Conservation (phyloP, 2,113 vertebrate species). For the Misgurnus anguillicaudatus region DNA sequence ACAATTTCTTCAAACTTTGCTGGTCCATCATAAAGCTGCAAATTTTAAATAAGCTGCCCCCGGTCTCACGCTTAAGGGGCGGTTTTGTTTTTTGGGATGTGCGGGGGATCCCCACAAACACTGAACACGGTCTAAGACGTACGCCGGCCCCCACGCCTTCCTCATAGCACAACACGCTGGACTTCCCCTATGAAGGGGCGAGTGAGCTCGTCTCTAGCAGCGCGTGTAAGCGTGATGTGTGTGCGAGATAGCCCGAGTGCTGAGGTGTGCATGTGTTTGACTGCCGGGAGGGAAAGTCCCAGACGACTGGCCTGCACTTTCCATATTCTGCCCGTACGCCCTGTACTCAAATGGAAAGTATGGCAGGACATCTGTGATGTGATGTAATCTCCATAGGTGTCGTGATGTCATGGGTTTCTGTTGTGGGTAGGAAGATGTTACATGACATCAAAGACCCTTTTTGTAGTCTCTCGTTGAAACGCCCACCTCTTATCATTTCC, state of each 20-base stretch:
- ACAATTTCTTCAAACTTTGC: too few relatives aligned
- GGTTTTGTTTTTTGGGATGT: slow-evolving; percentile 31
- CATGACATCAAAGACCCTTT: slow-evolving; percentile 15
- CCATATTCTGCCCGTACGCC: slow-evolving; percentile 6
- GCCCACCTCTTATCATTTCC: slow-evolving; percentile 48
- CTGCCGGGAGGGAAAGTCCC: slow-evolving; percentile 37
- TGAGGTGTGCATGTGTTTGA: slow-evolving; percentile 1
- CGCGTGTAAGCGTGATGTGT: slow-evolving; percentile 15
- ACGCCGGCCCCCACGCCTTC: slow-evolving; percentile 51
- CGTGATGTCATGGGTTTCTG: slow-evolving; percentile 51
- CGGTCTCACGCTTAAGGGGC: not conserved
- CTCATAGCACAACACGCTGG: slow-evolving; percentile 36
- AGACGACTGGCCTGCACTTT: slow-evolving; percentile 37
- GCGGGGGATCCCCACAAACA: slow-evolving; percentile 39
- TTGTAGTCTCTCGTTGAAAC: slow-evolving; percentile 24
- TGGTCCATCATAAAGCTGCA: too few relatives aligned
- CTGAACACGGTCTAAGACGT: slow-evolving; percentile 32
- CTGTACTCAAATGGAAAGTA: slow-evolving; percentile 37
- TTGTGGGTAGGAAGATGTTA: slow-evolving; percentile 47
- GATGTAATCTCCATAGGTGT: slow-evolving; percentile 35
- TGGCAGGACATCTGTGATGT: slow-evolving; percentile 30
- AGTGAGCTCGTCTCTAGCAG: not conserved
- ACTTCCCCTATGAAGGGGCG: slow-evolving; percentile 43
- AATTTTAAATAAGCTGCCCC: slow-evolving; percentile 6
- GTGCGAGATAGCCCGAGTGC: slow-evolving; percentile 15